Percentiles rank a stretch among this genome's conserved stretches.
These are phyloP conservation scores for Zaprionus camerounensis DNA, from an alignment of 1,140 invertebrate genomes.

Conservation along the genomic window DNA sequence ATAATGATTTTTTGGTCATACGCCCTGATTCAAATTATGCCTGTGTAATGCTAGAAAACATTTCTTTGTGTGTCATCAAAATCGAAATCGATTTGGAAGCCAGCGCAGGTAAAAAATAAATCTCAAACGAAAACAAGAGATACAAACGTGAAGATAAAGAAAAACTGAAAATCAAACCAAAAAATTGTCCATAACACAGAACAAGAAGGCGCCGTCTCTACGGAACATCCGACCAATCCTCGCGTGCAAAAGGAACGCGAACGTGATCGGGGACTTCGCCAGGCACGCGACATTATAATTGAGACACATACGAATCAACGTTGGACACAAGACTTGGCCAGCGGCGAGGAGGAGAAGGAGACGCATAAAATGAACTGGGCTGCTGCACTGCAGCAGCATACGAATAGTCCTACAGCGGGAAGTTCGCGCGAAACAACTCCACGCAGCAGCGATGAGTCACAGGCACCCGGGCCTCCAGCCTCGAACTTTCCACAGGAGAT, in stretches of 20 bases:
- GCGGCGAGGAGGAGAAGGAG: neutral
- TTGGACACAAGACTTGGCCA: slow-evolving; percentile 74
- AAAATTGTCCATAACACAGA: slow-evolving; percentile 21
- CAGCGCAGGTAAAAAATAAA: slow-evolving; percentile 54
- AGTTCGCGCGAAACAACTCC: slow-evolving; percentile 84
- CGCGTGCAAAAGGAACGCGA: slow-evolving; percentile 82
- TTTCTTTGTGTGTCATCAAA: slow-evolving; percentile 82
- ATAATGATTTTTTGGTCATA: slow-evolving; percentile 41
- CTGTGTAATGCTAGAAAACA: slow-evolving; percentile 80
- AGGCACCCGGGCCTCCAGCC: slow-evolving; percentile 38
- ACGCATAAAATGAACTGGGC: slow-evolving; percentile 74
- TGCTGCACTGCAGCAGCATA: slow-evolving; percentile 71
- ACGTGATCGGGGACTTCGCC: slow-evolving; percentile 86
- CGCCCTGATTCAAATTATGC: slow-evolving; percentile 60
- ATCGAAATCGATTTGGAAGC: slow-evolving; percentile 79
- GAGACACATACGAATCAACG: slow-evolving; percentile 87
- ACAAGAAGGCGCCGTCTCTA: slow-evolving; percentile 71
- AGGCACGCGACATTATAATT: slow-evolving; percentile 87
- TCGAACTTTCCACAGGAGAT: slow-evolving; percentile 87
- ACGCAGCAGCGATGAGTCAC: slow-evolving; percentile 75
- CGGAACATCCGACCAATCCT: slow-evolving; percentile 81
- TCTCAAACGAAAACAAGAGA: slow-evolving; percentile 10
- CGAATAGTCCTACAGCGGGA: slow-evolving; percentile 71
- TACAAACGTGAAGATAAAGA: slow-evolving; percentile 33
- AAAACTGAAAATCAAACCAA: neutral